Base-by-base conservation (phyloP, 2,113 vertebrate species). In the Uropsilus gracilis region DNA sequence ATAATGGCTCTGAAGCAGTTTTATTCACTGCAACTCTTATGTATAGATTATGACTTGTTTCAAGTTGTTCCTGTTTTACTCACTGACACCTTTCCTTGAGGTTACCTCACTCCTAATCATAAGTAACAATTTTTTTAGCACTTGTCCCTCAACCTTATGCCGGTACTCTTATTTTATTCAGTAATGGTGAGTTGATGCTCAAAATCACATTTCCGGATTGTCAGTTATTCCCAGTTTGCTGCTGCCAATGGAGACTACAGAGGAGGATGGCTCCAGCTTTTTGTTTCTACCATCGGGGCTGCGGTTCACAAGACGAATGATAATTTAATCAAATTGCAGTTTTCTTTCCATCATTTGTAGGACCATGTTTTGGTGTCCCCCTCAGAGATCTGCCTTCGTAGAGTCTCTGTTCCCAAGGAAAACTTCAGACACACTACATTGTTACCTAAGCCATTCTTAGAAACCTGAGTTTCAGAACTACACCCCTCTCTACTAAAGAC, bases 301-400 rank as follows among this genome's bases (percentile, higher is more conserved):
- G 3, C 24, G 14, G 5, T 78, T 71, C 34, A 53, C 28, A 73
- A 2, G 3, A 57, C 28, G 14, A 37, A n/a, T 4, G 17, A 0
- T 11, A 6, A 5, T 57, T 84, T 18, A 42, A 14, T 78, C 22
- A 66, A 8, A 66, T 73, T 57, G 3, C 22, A 30, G 11, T 44
- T 24, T 78, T 44, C 17, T 78, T 89, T 42, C 32, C n/a, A 30
- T 32, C 4, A 73, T 68, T 55, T 66, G 22, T 6, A 24, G 13
- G 71, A 37, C 8, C 53, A 16, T 20, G 26, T 73, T 18, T 16
- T 1, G n/a, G 11, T 34, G 22, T 13, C 0, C 0, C 3, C 10
- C 20, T 82, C 28, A 53, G 11, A 76, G 30, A 32, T 0, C 16
- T 12, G 17, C 0, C 0, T 37, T n/a, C 16, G 48, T 20, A 8